phyloP scores from a whole-genome alignment of 2,797 vertebrate genomes.

The Hapalemur alaotrensis region DNA sequence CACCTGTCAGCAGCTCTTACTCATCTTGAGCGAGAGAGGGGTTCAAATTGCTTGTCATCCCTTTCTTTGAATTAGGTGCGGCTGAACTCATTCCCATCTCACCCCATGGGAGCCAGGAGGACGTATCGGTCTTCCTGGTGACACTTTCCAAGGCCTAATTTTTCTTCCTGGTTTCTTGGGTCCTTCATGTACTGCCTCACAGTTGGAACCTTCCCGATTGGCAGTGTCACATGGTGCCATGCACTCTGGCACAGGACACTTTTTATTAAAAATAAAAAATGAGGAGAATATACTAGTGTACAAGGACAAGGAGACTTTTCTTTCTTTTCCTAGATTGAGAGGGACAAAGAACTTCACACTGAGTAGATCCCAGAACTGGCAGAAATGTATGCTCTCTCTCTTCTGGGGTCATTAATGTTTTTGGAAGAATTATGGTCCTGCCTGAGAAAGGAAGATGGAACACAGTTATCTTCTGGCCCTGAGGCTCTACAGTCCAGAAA shows the following conservation, averaged over 20 bases:
- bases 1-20: background rate
- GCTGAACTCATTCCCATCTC: background rate
- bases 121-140: background rate
- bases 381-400: background rate
- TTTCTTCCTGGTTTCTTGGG: background rate
- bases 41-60: background rate
- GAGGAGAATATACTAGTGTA: background rate
- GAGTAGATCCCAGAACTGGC: background rate
- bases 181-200: background rate
- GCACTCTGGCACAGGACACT: background rate
- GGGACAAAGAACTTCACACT: background rate
- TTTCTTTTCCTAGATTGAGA: background rate
- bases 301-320: background rate
- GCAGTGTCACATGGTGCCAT: background rate
- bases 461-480: background rate
- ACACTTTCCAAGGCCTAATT: background rate
- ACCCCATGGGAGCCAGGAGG: background rate
- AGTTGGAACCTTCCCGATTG: background rate
- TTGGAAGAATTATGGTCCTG: background rate
- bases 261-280: slow-evolving; percentile 30
- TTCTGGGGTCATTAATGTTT: background rate
- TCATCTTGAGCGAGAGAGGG: background rate
- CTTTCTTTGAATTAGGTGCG: background rate
- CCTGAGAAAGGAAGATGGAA: background rate
- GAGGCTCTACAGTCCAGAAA: background rate